Evolutionary conservation across 2,797 vertebrate genomes (phyloP).

Genomic region (Anguilla anguilla): DNA sequence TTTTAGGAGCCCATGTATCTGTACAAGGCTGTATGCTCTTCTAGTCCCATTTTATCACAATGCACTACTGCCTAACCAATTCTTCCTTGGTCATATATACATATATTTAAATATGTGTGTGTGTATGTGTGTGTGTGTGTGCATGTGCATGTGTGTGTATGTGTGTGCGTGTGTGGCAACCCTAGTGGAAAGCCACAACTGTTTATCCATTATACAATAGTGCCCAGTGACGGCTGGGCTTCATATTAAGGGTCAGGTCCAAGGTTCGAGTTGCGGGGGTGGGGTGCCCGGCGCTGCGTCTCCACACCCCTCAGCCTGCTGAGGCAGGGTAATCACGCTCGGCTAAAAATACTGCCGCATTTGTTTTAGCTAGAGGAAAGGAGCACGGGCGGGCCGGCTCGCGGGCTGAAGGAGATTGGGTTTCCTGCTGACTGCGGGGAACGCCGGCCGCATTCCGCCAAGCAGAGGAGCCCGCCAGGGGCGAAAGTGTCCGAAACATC

Average conservation of each 20-base stretch:
- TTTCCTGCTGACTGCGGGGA: conserved; percentile 75
- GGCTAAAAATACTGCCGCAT: conserved; percentile 80
- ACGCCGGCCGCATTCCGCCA: conserved; percentile 66
- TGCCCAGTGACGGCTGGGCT: conserved; percentile 55
- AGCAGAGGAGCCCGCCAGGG: conserved; percentile 48
- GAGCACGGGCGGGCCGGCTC: conserved; percentile 55
- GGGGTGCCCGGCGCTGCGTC: conserved; percentile 44
- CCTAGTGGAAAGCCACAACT: conserved; percentile 67
- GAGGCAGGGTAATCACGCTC: conserved; percentile 66
- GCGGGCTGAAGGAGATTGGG: conserved; percentile 61
- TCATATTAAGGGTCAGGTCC: conserved; percentile 51
- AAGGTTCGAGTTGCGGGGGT: conserved; percentile 68
- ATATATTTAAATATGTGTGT: too few species aligned
- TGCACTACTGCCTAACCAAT: neutral
- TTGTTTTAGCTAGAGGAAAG: conserved; percentile 75
- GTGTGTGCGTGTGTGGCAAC: too few species aligned
- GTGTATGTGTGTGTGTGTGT: too few species aligned
- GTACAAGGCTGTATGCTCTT: neutral
- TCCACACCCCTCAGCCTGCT: conserved; percentile 62
- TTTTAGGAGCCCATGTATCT: neutral
- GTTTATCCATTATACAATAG: conserved; percentile 50
- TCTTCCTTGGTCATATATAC: neutral
- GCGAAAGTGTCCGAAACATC: conserved; percentile 56
- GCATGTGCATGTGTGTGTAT: neutral
- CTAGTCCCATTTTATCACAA: neutral